Evolutionary conservation across 2,113 vertebrate species (phyloP), one percentile per base, ranked within the genome.

Genomic region (Procavia capensis): DNA sequence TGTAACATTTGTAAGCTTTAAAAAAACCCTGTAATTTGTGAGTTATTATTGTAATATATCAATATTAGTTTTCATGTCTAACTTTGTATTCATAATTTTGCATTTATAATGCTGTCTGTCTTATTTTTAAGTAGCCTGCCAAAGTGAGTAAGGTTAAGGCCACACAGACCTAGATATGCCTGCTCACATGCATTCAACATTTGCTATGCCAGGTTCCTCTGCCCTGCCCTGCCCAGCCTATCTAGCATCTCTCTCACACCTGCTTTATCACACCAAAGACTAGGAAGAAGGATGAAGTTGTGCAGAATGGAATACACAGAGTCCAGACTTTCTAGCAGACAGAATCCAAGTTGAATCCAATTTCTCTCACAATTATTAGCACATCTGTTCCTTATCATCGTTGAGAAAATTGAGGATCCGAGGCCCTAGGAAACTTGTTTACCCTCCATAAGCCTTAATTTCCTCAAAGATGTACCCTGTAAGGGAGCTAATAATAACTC

Each of bases 21-120:
- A 89, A 59, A 89, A 81, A 59, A 22, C 22, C 22, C 45, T 88
- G 1, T 27, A 95, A 59, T 90, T 66, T 80, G 57, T 75, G 34
- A 57, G n/a, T 72, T 88, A 13, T 85, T 76, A 8, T 63, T 29
- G 29, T 63, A 90, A 74, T 89, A 41, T 88, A 87, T 80, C 29
- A 90, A 72, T 86, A 84, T 19, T 72, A 90, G 6, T 7, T 70
- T 90, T 92, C 11, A 84, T 54, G 80, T 2, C 9, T 41, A 83
- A 59, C n/a, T 95, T 85, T 83, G 64, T 89, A 79, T 39, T 72
- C n/a, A 72, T 43, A 74, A 66, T 39, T 95, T 87, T 86, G 45
- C 83, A 83, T 82, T 82, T 92, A 17, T 89, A 75, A 50, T 50
- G 13, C 68, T 31, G 50, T 47, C 50, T 45, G 86, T 29, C 59